Evolutionary conservation across 2,888 invertebrate species (phyloP).

Genomic region (Melinaea marsaeus): DNA sequence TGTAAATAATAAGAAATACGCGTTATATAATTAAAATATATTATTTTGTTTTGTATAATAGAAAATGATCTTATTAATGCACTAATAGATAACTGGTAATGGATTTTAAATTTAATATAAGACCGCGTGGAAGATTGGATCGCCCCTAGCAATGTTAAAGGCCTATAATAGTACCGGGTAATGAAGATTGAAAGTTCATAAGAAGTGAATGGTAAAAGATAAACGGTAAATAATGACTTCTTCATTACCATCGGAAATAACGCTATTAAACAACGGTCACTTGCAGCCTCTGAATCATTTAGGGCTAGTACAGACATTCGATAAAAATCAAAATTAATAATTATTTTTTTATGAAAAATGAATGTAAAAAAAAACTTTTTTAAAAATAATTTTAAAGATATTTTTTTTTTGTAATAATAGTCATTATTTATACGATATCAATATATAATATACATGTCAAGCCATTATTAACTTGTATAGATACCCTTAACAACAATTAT

Average conservation of each 20-base stretch:
- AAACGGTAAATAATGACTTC: slow-evolving; percentile 41
- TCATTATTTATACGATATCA: no score
- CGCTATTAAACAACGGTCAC: slow-evolving; percentile 32
- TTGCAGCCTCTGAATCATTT: slow-evolving; percentile 31
- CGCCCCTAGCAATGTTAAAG: slow-evolving; percentile 13
- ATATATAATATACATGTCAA: background rate
- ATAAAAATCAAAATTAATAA: background rate
- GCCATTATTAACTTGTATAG: slow-evolving; percentile 8
- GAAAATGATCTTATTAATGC: slow-evolving; percentile 13
- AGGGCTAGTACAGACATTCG: slow-evolving; percentile 13
- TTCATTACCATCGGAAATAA: slow-evolving; percentile 37
- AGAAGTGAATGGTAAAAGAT: slow-evolving; percentile 28
- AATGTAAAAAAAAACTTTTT: background rate
- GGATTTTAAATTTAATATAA: slow-evolving; percentile 26
- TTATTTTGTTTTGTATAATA: slow-evolving; percentile 9
- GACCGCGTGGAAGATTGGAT: slow-evolving; percentile 13
- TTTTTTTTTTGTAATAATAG: no score
- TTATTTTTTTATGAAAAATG: background rate
- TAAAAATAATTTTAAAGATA: background rate
- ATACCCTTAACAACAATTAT: slow-evolving; percentile 45
- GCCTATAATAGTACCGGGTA: slow-evolving; percentile 26
- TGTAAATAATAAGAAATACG: no score
- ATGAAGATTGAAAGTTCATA: slow-evolving; percentile 31
- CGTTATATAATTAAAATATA: no score
- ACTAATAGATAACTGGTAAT: slow-evolving; percentile 25